phyloP scores from a whole-genome alignment of 1,140 invertebrate genomes.

The Aplysia californica region DNA sequence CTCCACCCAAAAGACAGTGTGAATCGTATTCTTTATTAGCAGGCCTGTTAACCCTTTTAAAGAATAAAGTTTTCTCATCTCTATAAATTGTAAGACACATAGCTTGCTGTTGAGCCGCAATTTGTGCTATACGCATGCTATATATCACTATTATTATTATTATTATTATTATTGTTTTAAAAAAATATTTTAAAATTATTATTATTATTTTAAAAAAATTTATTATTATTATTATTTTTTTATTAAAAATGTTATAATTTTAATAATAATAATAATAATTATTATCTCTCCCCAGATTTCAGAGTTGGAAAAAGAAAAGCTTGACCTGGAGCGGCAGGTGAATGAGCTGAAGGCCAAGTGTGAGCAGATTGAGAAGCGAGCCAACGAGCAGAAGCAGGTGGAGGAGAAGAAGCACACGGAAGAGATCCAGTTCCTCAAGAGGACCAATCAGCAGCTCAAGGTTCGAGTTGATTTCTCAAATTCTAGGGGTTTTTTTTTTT shows the following conservation, averaged over 20 bases:
- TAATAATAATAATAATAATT: not conserved
- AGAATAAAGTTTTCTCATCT: not conserved
- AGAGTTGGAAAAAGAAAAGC: conserved; percentile 78
- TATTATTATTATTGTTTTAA: too few species aligned
- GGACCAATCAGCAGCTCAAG: conserved; percentile 94
- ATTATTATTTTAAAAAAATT: too few species aligned
- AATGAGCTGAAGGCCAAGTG: conserved; percentile 85
- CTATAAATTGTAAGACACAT: too few species aligned
- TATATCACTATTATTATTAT: too few species aligned
- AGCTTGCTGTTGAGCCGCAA: too few species aligned
- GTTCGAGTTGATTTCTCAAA: conserved; percentile 69
- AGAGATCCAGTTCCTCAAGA: conserved; percentile 90
- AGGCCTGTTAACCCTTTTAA: not conserved
- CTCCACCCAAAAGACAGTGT: too few species aligned
- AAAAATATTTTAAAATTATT: too few species aligned
- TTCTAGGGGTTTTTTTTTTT: not conserved
- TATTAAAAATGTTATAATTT: too few species aligned
- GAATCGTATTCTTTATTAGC: not conserved
- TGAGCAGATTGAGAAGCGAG: conserved; percentile 85
- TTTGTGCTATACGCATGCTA: too few species aligned
- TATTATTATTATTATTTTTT: too few species aligned
- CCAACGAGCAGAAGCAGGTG: conserved; percentile 84
- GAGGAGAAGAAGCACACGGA: conserved; percentile 93
- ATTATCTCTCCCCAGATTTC: conserved; percentile 63
- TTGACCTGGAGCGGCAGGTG: conserved; percentile 81